These are phyloP conservation scores for Chrysopilus asiliformis DNA, from an alignment of 2,888 invertebrate species.

Conservation along the genomic window DNA sequence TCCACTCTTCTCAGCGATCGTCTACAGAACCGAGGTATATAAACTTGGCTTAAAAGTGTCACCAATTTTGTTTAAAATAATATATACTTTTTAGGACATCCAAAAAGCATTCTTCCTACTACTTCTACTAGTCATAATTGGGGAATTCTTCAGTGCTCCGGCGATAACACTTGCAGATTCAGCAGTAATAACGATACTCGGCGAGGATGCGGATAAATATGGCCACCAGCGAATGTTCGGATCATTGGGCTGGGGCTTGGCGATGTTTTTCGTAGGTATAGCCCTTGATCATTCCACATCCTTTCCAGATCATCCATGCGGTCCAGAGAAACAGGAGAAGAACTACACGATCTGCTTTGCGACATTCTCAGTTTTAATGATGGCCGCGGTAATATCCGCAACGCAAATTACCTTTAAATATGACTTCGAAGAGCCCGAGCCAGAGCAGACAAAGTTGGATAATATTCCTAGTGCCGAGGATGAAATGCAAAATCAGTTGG, in stretches of 20 bases:
- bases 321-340: conserved; percentile 79
- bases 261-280: conserved; percentile 93
- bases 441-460: conserved; percentile 30
- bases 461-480: conserved; percentile 51
- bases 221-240: conserved; percentile 98
- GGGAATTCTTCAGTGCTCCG: conserved; percentile 95
- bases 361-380: conserved; percentile 93
- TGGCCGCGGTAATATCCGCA: conserved; percentile 82
- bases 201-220: conserved; percentile 79
- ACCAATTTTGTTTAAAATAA: neutral
- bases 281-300: conserved; percentile 93
- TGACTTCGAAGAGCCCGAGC: conserved; percentile 35
- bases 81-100: conserved; percentile 47
- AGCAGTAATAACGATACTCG: conserved; percentile 76
- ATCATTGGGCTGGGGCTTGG: conserved; percentile 93
- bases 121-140: conserved; percentile 81
- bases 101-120: conserved; percentile 93
- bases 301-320: conserved; percentile 87
- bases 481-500: conserved; percentile 68
- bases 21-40: conserved; percentile 56
- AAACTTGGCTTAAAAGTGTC: neutral
- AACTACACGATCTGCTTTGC: conserved; percentile 99
- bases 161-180: conserved; percentile 90
- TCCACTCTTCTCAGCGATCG: conserved; percentile 85
- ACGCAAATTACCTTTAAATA: conserved; percentile 64